Conservation (phyloP, 2,888 invertebrate genomes). For the Diadegma fenestrale region DNA sequence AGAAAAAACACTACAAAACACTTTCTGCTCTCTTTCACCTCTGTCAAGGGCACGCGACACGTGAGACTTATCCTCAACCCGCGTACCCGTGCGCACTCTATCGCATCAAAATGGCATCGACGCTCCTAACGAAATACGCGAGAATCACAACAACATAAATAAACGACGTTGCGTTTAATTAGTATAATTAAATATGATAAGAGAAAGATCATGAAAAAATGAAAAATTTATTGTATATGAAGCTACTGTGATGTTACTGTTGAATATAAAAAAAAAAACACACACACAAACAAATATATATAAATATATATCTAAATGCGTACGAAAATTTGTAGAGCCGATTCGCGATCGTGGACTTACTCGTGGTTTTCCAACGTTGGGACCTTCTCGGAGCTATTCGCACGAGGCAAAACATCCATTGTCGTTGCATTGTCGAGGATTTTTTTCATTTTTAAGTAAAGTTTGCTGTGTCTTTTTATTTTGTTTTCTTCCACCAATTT, state of each 20-base stretch:
- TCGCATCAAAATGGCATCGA: slow-evolving; percentile 70
- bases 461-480: too few relatives aligned
- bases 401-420: too few relatives aligned
- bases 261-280: slow-evolving; percentile 79
- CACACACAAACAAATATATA: slow-evolving; percentile 75
- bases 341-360: slow-evolving; percentile 41
- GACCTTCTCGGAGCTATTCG: neutral
- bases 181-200: slow-evolving; percentile 72
- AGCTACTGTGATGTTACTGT: slow-evolving; percentile 85
- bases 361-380: slow-evolving; percentile 36
- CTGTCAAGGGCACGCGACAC: neutral
- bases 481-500: too few relatives aligned
- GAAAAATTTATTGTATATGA: slow-evolving; percentile 83
- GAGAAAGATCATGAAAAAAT: slow-evolving; percentile 61
- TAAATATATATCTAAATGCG: slow-evolving; percentile 73
- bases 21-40: neutral
- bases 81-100: slow-evolving; percentile 76
- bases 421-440: too few relatives aligned
- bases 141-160: slow-evolving; percentile 70
- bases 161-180: slow-evolving; percentile 68
- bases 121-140: slow-evolving; percentile 75
- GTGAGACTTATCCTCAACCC: neutral
- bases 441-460: too few relatives aligned
- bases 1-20: neutral
- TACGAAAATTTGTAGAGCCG: slow-evolving; percentile 7